Conservation (phyloP, 1,140 invertebrate species). For the Artemia franciscana region DNA sequence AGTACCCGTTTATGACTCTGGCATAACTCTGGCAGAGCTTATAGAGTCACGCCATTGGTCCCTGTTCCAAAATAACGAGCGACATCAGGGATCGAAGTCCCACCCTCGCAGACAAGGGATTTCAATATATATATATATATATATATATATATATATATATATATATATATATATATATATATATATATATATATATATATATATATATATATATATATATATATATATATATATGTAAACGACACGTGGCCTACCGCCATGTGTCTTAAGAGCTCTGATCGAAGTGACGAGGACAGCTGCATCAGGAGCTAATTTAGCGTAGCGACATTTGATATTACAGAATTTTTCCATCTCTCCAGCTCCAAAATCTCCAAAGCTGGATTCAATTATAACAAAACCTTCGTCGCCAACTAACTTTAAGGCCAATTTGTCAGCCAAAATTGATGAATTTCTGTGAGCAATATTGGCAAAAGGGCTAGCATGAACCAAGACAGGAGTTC, state of each 20-base stretch:
- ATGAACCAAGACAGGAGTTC: not conserved
- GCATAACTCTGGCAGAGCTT: too few species aligned
- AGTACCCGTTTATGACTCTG: too few species aligned
- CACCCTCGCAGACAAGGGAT: too few species aligned
- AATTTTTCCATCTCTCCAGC: constrained; percentile 3
- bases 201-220: too few species aligned
- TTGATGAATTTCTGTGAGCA: not conserved
- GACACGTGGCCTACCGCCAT: not conserved
- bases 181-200: too few species aligned
- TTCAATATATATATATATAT: too few species aligned
- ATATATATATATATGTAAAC: too few species aligned
- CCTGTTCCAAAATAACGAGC: too few species aligned
- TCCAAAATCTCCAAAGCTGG: not conserved
- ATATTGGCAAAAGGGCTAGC: constrained; percentile 1
- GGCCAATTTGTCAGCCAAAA: not conserved
- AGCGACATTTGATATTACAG: not conserved
- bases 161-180: constrained; percentile 1
- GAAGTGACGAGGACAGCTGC: not conserved
- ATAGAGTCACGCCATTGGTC: too few species aligned
- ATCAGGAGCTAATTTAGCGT: not conserved
- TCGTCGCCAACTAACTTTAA: not conserved
- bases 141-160: not conserved
- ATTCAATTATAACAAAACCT: not conserved
- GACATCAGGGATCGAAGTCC: too few species aligned
- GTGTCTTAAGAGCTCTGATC: not conserved